A percentile compares a stretch with the other conserved stretches of the same genome.
phyloP scores from a whole-genome alignment of 2,888 invertebrate genomes.

The Lasioglossum morio region DNA sequence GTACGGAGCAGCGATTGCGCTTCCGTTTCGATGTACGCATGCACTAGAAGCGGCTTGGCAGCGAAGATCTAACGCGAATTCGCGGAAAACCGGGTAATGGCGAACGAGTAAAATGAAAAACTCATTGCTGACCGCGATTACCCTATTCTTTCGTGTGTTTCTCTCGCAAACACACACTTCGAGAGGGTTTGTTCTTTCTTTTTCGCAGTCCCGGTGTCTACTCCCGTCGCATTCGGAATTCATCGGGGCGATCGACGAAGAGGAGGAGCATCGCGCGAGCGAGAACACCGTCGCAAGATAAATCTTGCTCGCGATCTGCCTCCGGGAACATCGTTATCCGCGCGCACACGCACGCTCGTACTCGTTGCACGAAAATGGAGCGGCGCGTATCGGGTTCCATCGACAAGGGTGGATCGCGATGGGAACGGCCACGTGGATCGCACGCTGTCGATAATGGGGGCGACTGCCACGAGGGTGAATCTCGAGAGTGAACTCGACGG shows the following conservation, averaged over 20 bases:
- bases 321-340: conserved; percentile 68
- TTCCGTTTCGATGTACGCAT: conserved; percentile 4
- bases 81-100: not conserved
- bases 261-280: conserved; percentile 45
- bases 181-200: conserved; percentile 5
- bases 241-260: conserved; percentile 41
- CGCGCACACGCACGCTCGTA: conserved; percentile 17
- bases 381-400: conserved; percentile 1
- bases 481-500: not conserved
- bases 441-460: not conserved
- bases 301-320: conserved; percentile 76
- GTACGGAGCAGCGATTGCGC: conserved; percentile 49
- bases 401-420: not conserved
- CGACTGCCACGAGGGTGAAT: not conserved
- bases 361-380: conserved; percentile 5
- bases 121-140: no score
- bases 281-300: conserved; percentile 68
- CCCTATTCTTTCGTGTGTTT: not conserved
- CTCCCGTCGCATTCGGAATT: conserved; percentile 64
- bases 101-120: no score
- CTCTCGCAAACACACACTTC: not conserved
- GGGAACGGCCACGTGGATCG: conserved; percentile 33
- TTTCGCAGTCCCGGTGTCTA: conserved; percentile 7
- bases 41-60: not conserved
- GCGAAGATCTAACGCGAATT: conserved; percentile 60